A percentile compares a stretch with the other conserved stretches of the same genome.
Conservation (phyloP, 2,113 vertebrate genomes). For the Callorhinus ursinus region DNA sequence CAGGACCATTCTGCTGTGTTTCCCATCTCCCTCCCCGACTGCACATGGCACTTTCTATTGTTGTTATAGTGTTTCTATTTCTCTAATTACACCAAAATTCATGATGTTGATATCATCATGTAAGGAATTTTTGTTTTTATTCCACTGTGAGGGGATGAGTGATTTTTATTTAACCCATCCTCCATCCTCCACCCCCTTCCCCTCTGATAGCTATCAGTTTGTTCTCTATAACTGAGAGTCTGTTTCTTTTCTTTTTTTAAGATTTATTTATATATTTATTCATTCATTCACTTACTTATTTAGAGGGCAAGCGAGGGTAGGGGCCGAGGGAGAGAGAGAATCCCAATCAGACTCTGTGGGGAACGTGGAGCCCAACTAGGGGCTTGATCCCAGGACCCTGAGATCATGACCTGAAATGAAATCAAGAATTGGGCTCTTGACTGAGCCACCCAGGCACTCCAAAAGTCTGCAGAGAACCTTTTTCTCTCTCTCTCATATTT, state of each 20-base stretch:
- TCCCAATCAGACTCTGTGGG: neutral
- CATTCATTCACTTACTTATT: neutral
- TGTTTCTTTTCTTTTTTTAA: neutral
- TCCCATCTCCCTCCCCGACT: neutral
- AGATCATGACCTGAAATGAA: neutral
- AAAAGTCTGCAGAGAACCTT: too few relatives aligned
- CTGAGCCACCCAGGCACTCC: too few relatives aligned
- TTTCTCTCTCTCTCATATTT: too few relatives aligned
- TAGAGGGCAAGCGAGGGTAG: neutral
- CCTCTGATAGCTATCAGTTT: neutral
- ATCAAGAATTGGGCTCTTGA: too few relatives aligned
- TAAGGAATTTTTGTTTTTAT: neutral
- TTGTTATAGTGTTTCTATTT: neutral
- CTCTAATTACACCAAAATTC: neutral
- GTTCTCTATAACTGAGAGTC: neutral
- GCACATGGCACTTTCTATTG: neutral
- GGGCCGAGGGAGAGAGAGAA: neutral
- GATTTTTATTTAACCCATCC: neutral
- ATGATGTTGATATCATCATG: too few relatives aligned
- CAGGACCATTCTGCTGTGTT: neutral
- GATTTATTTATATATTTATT: neutral
- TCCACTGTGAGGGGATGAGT: neutral
- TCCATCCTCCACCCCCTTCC: neutral
- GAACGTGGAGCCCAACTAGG: neutral
- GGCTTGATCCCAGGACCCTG: neutral